Evolutionary conservation across 1,140 invertebrate genomes (phyloP).

Genomic region (Metaphire vulgaris): DNA sequence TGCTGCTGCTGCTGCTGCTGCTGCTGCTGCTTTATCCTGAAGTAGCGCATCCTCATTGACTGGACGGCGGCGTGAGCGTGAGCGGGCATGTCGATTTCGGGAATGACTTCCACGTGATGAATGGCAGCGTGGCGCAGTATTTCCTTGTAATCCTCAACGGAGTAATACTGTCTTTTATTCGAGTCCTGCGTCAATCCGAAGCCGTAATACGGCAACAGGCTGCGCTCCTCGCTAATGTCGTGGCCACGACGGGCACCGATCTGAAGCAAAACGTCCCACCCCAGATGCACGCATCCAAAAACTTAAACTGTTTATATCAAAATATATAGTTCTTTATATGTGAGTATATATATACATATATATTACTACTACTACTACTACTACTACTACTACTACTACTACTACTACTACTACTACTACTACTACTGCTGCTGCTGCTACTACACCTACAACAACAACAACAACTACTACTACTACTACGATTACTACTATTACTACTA

Average conservation of each 20-base stretch:
- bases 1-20: too few species aligned
- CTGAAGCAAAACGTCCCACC: constrained; percentile 27
- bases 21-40: not conserved
- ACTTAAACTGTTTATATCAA: too few species aligned
- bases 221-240: constrained; percentile 35
- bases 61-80: constrained; percentile 43
- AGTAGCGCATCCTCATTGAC: constrained; percentile 17
- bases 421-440: too few species aligned
- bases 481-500: too few species aligned
- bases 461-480: too few species aligned
- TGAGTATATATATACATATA: too few species aligned
- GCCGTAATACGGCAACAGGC: constrained; percentile 38
- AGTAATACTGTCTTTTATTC: constrained; percentile 41
- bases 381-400: too few species aligned
- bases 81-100: constrained; percentile 46
- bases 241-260: constrained; percentile 39
- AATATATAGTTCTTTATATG: too few species aligned
- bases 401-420: too few species aligned
- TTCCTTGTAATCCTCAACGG: constrained; percentile 37
- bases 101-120: constrained; percentile 43
- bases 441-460: too few species aligned
- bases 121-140: constrained; percentile 39
- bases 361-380: too few species aligned
- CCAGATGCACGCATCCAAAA: too few species aligned
- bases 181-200: constrained; percentile 35